Evolutionary conservation across 2,888 invertebrate species (phyloP), one percentile per base, ranked within the genome.

Genomic region (Caenorhabditis wallacei): DNA sequence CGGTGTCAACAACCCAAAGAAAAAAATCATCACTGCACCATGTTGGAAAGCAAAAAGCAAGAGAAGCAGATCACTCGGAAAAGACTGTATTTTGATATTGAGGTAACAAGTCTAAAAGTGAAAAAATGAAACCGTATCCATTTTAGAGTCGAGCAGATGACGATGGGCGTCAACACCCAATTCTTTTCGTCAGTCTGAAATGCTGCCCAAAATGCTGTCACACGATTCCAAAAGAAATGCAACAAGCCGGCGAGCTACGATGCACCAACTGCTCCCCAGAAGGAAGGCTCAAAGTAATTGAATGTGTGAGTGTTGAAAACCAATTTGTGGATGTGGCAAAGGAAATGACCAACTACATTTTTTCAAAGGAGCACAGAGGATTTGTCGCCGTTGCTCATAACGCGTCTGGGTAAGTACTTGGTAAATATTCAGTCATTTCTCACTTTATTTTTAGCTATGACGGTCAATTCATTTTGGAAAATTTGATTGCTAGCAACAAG

Each of bases 401-500:
- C 51, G 30, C 30, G 0, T 40, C 43, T 2, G 61, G 61, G 61
- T 61, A 43, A 43, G 13, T 22, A 20, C 2, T 18, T 37, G 26
- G 24, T n/a, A 57, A 35, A 53, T 2, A 53, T 20, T 13, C 26
- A 53, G 53, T 10, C 11, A 53, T 20, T 18, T 20, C 1, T 10
- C 2, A 40, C 20, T 20, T 18, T 2, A 43, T 22, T 3, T 51
- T 30, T 1, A 18, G 51, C 7, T 59, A 59, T 40, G 59, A 59
- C 18, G 40, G 59, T 4, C 59, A 59, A 48, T 66, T 66, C 30
- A 51, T 66, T 13, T 22, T 51, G 30, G 26, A 66, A 30, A 51
- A 35, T 13, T 11, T 66, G 30, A 48, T 66, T 13, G 30, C 35
- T 1, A 66, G 64, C 13, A 51, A 66, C 35, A 48, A 51, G 20